phyloP scores from a whole-genome alignment of 2,797 vertebrate genomes.

The Gallinago nigripennis region DNA sequence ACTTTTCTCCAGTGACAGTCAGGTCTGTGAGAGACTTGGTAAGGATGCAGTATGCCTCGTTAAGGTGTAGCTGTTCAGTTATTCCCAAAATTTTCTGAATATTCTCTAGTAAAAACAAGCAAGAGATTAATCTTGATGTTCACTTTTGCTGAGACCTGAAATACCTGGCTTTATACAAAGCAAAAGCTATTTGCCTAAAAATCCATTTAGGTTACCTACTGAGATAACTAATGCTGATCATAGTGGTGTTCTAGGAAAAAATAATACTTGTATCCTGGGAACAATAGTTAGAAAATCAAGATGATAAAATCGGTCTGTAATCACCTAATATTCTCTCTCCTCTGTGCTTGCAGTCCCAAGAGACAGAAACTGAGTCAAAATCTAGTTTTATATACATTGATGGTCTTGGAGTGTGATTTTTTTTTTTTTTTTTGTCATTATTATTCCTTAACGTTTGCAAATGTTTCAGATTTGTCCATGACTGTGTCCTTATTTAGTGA shows the following conservation, averaged over 20 bases:
- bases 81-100: neutral
- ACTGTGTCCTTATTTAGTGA: neutral
- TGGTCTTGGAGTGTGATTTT: neutral
- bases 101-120: neutral
- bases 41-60: neutral
- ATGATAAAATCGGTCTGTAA: neutral
- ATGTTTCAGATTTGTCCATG: neutral
- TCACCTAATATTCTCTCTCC: neutral
- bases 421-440: neutral
- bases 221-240: neutral
- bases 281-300: conserved; percentile 18
- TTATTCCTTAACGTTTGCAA: neutral
- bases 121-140: neutral
- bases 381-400: neutral
- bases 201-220: neutral
- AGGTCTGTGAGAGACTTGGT: neutral
- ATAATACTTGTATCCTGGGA: neutral
- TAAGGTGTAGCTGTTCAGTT: neutral
- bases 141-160: neutral
- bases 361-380: neutral
- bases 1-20: neutral
- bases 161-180: neutral
- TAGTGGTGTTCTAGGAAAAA: neutral
- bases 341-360: neutral
- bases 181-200: conserved; percentile 24